Conservation (phyloP, 1,140 invertebrate species). For the Calycopis cecrops region DNA sequence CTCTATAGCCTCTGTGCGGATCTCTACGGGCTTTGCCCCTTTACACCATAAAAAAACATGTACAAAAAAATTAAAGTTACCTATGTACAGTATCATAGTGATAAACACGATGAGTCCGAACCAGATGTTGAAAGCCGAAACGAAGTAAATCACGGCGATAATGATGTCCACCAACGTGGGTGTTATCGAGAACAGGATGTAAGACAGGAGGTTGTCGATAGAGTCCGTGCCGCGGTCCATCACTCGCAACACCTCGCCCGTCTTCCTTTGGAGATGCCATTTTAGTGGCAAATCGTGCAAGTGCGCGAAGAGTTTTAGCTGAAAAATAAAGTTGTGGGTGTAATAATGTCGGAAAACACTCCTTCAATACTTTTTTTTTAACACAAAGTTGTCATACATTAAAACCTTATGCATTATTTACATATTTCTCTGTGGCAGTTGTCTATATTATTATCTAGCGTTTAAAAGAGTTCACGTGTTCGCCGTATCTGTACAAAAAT, state of each 20-base stretch:
- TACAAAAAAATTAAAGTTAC: conserved; percentile 73
- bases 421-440: no score
- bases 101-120: conserved; percentile 95
- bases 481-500: no score
- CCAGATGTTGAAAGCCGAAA: conserved; percentile 91
- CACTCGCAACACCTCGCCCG: conserved; percentile 94
- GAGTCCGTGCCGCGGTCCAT: conserved; percentile 97
- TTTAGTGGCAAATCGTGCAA: conserved; percentile 89
- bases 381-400: no score
- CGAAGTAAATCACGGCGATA: conserved; percentile 94
- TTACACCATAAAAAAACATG: no score
- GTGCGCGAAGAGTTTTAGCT: conserved; percentile 88
- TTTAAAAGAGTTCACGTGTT: no score
- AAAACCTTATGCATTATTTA: no score
- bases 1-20: no score
- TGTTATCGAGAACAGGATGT: conserved; percentile 90
- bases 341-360: no score
- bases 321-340: conserved; percentile 33
- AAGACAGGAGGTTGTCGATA: conserved; percentile 94
- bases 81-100: conserved; percentile 94
- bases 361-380: no score
- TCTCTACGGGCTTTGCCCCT: no score
- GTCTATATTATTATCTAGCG: no score
- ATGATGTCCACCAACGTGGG: conserved; percentile 95
- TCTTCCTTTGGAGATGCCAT: conserved; percentile 96